phyloP scores from a whole-genome alignment of 2,888 invertebrate genomes.

The Mantis religiosa region DNA sequence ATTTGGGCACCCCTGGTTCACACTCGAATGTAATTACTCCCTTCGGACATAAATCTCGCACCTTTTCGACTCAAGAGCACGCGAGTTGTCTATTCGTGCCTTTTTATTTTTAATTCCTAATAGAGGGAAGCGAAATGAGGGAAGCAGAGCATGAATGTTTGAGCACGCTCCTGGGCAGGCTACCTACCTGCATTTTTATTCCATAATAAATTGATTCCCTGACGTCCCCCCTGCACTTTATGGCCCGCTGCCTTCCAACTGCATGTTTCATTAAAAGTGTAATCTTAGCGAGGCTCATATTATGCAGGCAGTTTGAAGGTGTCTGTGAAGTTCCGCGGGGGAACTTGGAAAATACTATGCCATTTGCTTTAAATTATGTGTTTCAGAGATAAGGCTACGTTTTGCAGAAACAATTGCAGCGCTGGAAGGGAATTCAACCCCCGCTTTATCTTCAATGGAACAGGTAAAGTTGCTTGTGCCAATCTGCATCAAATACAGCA shows the following conservation, averaged over 20 bases:
- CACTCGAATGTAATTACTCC: background rate
- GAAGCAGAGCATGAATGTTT: background rate
- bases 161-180: background rate
- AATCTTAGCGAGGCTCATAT: background rate
- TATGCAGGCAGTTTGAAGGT: background rate
- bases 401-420: background rate
- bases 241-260: background rate
- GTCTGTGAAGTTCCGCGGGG: background rate
- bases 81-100: background rate
- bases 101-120: conserved; percentile 15
- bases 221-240: background rate
- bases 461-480: background rate
- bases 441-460: background rate
- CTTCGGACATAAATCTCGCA: background rate
- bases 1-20: background rate
- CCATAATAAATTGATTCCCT: conserved; percentile 9
- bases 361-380: background rate
- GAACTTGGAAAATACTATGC: background rate
- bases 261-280: conserved; percentile 8
- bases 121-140: background rate
- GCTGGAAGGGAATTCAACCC: background rate
- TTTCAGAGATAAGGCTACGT: background rate
- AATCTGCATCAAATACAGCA: background rate
- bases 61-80: background rate
- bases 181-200: background rate